Base-by-base conservation (phyloP, 2,113 vertebrate genomes). In the Oostethus manadensis region DNA sequence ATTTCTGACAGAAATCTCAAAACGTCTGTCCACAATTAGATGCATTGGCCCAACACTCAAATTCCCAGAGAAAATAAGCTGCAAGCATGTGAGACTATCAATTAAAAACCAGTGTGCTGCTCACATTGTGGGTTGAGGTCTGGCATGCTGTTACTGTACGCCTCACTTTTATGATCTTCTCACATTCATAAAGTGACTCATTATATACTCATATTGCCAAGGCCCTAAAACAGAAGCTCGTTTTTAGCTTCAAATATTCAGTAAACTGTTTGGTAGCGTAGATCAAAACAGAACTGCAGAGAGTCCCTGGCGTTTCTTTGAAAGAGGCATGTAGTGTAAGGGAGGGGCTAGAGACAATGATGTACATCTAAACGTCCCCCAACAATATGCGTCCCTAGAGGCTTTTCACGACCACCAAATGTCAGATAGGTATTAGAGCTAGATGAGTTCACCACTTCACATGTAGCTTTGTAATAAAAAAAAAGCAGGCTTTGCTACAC, bases 41-140 rank as follows among this genome's bases (percentile, higher is more conserved):
- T 68, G 61, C 67, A 61, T 62, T 70, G 60, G 59, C 48, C 4
- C 78, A 78, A 74, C 82, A 76, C 56, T 62, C 76, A 26, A 74
- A 78, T 82, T 78, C 69, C 71, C 73, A 71, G 74, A 70, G 68
- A 74, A 71, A 76, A 81, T 65, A 79, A 70, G 60, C 58, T 61
- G 22, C n/a, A 51, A 20, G 62, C 56, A 66, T 50, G 68, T 64
- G 65, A 80, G 73, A 72, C 69, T 78, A 77, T 80, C 61, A 80
- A 82, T 84, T 80, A 87, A 74, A 75, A 75, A 71, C 74, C 77
- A 74, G 67, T 64, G 66, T 66, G 77, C 64, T 70, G 66, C 58
- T 73, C 68, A 63, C 58, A 38, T 56, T 1, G 60, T 65, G 38
- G 68, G 58, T 64, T 85, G 79, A 80, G 74, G 79, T 84, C 73